Evolutionary conservation across 2,888 invertebrate species (phyloP).

Genomic region (Diplolepis rosae): DNA sequence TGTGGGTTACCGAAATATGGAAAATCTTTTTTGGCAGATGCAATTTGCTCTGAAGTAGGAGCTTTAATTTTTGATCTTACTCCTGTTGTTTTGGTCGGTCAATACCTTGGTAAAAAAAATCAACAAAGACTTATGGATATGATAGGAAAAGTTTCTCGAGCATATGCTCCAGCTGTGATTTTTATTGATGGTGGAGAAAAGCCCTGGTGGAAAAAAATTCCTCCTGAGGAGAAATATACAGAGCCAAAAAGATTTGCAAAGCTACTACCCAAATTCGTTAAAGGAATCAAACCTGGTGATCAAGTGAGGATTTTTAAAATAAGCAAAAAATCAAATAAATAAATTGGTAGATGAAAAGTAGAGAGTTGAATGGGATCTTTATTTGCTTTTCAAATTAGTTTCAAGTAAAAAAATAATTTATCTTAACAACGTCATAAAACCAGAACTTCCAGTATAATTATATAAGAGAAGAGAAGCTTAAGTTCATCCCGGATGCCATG

Average conservation of each 20-base stretch:
- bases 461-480: slow-evolving; percentile 10
- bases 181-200: slow-evolving; percentile 81
- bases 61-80: slow-evolving; percentile 86
- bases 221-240: slow-evolving; percentile 77
- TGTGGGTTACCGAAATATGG: slow-evolving; percentile 83
- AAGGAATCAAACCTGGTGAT: slow-evolving; percentile 80
- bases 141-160: slow-evolving; percentile 79
- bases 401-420: slow-evolving; percentile 5
- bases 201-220: slow-evolving; percentile 81
- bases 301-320: slow-evolving; percentile 51
- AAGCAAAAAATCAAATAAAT: neutral
- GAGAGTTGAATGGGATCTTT: neutral
- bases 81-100: slow-evolving; percentile 80
- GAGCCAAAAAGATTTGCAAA: slow-evolving; percentile 83
- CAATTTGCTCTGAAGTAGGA: slow-evolving; percentile 80
- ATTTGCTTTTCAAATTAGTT: slow-evolving; percentile 4
- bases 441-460: slow-evolving; percentile 29
- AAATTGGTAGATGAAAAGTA: neutral
- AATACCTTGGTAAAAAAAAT: slow-evolving; percentile 82
- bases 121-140: slow-evolving; percentile 80
- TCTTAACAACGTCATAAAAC: slow-evolving; percentile 22
- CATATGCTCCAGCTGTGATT: slow-evolving; percentile 85
- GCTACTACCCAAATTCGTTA: slow-evolving; percentile 82
- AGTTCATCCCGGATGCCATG: slow-evolving; percentile 28
- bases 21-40: slow-evolving; percentile 82